phyloP scores from a whole-genome alignment of 2,888 invertebrate genomes.

The Drosophila neutralis region DNA sequence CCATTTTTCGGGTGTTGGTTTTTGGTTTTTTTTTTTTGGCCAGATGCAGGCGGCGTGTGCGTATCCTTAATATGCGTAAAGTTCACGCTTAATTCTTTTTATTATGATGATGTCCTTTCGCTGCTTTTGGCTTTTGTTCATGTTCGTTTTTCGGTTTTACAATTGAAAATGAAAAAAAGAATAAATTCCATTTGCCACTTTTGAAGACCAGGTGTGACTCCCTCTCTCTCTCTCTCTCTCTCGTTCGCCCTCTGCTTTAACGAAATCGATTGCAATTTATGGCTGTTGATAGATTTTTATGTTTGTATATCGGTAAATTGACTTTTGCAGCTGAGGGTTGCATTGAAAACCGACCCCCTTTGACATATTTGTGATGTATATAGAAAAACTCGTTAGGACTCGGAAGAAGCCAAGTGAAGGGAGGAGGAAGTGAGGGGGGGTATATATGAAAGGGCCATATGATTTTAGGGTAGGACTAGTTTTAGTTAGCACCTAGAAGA shows the following conservation, averaged over 20 bases:
- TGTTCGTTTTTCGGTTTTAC: slow-evolving; percentile 53
- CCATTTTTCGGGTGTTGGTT: slow-evolving; percentile 47
- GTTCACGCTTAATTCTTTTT: slow-evolving; percentile 83
- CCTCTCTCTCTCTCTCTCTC: slow-evolving; percentile 3
- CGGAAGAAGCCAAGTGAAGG: background rate
- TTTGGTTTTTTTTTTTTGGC: slow-evolving; percentile 38
- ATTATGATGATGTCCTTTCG: slow-evolving; percentile 81
- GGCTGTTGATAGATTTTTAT: slow-evolving; percentile 79
- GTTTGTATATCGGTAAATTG: slow-evolving; percentile 71
- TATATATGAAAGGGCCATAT: background rate
- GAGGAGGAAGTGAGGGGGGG: background rate
- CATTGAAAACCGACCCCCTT: slow-evolving; percentile 3
- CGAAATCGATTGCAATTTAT: slow-evolving; percentile 66
- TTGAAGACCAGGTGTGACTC: slow-evolving; percentile 68
- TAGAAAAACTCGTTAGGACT: slow-evolving; percentile 14
- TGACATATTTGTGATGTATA: slow-evolving; percentile 22
- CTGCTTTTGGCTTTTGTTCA: slow-evolving; percentile 77
- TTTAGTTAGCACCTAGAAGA: background rate
- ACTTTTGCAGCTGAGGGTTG: slow-evolving; percentile 56
- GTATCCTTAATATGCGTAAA: slow-evolving; percentile 83
- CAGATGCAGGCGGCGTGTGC: slow-evolving; percentile 79
- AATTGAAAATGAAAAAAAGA: slow-evolving; percentile 9
- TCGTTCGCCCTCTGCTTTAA: slow-evolving; percentile 24
- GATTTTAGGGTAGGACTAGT: background rate
- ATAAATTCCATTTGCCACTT: slow-evolving; percentile 54